A percentile compares a stretch with the other conserved stretches of the same genome.
These are phyloP conservation scores for Thumatha senex DNA, from an alignment of 2,888 invertebrate species.

Conservation along the genomic window DNA sequence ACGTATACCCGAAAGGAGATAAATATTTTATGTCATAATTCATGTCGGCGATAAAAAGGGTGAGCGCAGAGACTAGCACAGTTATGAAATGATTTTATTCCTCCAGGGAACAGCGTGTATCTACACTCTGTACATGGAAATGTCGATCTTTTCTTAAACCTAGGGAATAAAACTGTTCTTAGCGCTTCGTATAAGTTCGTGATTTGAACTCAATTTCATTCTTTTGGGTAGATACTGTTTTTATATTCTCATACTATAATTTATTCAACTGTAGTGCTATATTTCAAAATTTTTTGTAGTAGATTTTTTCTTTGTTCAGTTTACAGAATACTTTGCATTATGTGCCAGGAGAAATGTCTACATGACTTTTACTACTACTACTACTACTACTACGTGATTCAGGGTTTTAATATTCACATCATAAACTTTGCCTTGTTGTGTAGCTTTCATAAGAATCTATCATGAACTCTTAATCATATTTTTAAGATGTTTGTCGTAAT, in stretches of 20 bases:
- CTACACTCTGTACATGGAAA: slow-evolving; percentile 44
- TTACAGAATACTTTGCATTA: too few species aligned
- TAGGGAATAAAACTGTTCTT: slow-evolving; percentile 49
- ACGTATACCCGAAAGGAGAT: slow-evolving; percentile 70
- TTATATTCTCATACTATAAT: slow-evolving; percentile 8
- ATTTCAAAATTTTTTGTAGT: background rate
- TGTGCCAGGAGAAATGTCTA: too few species aligned
- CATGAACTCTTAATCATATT: too few species aligned
- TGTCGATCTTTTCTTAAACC: slow-evolving; percentile 56
- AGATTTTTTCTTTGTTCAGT: background rate
- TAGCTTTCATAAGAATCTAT: too few species aligned
- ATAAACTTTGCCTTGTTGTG: too few species aligned
- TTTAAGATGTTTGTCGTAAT: background rate
- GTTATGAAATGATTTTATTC: slow-evolving; percentile 62
- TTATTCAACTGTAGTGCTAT: slow-evolving; percentile 8
- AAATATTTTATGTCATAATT: slow-evolving; percentile 79
- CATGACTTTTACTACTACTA: too few species aligned
- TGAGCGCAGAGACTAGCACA: slow-evolving; percentile 57
- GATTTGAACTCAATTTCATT: slow-evolving; percentile 28
- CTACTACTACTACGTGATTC: background rate
- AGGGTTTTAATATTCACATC: background rate
- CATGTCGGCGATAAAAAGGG: slow-evolving; percentile 72
- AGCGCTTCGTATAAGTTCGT: slow-evolving; percentile 32
- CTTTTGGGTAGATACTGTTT: slow-evolving; percentile 16
- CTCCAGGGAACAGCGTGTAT: slow-evolving; percentile 50